Evolutionary conservation across 2,888 invertebrate species (phyloP), one percentile per base, ranked within the genome.

Genomic region (Electrophaes corylata): DNA sequence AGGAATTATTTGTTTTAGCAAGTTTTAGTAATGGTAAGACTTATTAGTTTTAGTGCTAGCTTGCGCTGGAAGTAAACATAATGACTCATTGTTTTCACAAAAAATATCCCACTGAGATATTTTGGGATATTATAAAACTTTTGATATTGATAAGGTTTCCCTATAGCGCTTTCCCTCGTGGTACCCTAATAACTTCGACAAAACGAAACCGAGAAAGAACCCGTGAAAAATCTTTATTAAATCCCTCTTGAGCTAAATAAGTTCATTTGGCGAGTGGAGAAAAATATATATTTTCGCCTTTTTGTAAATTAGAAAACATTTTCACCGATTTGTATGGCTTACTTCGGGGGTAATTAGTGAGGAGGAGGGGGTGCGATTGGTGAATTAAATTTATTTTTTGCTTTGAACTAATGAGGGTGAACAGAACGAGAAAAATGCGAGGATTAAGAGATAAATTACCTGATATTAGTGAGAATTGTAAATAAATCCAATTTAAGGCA

Each of bases 201-300:
- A 82, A 84, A 81, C 79, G 79, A 83, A 84, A 80, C 80, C 78
- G 75, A 76, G 76, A 78, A 59, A 50, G 82, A 67, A 79, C 81
- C 78, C 81, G 81, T 91, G 89, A 91, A 87, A 91, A 89, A 91
- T 91, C 87, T 88, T 88, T 91, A 90, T 89, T 91, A 91, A 91
- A 86, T 90, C 91, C 90, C 76, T 78, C 80, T 75, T 76, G 69
- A 79, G 83, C 86, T 90, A 88, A 91, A 90, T 90, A 90, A 90
- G 87, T 91, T 91, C 90, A 84, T 91, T 91, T 90, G 86, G 76
- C 76, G 79, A 77, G 78, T 78, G 75, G 70, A 71, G 73, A 76
- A 74, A 66, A 69, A 62, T 66, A 64, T 61, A 65, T 75, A 78
- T 78, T 78, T 82, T 77, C 68, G 71, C 73, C 79, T 82, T 83